Evolutionary conservation across 1,140 invertebrate species (phyloP).

Genomic region (Halesus radiatus): DNA sequence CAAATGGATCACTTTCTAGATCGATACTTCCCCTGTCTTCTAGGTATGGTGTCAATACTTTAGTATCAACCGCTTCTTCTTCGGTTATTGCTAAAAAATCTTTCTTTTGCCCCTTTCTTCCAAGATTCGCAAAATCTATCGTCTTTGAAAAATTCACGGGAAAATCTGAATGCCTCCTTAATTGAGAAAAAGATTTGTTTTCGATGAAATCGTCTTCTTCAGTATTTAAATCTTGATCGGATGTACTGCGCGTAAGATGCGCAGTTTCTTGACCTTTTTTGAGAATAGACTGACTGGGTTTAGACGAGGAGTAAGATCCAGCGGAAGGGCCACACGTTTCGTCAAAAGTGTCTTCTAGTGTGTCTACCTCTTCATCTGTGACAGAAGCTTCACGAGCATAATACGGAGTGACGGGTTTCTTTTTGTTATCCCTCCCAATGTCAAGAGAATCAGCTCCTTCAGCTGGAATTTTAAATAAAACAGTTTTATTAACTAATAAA

Average conservation of each 20-base stretch:
- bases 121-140: slow-evolving; percentile 42
- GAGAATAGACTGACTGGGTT: slow-evolving; percentile 47
- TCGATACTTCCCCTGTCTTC: slow-evolving; percentile 61
- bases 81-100: slow-evolving; percentile 75
- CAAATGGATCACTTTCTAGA: slow-evolving; percentile 81
- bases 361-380: slow-evolving; percentile 68
- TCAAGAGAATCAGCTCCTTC: slow-evolving; percentile 56
- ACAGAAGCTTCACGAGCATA: slow-evolving; percentile 76
- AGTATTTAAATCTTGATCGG: slow-evolving; percentile 75
- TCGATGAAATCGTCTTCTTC: slow-evolving; percentile 62
- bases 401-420: slow-evolving; percentile 82
- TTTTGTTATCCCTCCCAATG: slow-evolving; percentile 59
- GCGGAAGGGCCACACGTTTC: slow-evolving; percentile 70
- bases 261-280: slow-evolving; percentile 39
- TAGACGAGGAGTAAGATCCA: not conserved
- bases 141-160: slow-evolving; percentile 59
- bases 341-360: slow-evolving; percentile 67
- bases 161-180: slow-evolving; percentile 66
- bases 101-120: slow-evolving; percentile 59
- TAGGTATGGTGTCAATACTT: slow-evolving; percentile 72
- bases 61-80: slow-evolving; percentile 71
- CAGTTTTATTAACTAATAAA: slow-evolving; percentile 75
- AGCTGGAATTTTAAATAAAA: slow-evolving; percentile 79
- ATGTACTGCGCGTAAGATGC: slow-evolving; percentile 65
- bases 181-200: slow-evolving; percentile 61